These are phyloP conservation scores for Poeciliopsis turrubarensis DNA, from an alignment of 2,113 vertebrate genomes.

Conservation along the genomic window DNA sequence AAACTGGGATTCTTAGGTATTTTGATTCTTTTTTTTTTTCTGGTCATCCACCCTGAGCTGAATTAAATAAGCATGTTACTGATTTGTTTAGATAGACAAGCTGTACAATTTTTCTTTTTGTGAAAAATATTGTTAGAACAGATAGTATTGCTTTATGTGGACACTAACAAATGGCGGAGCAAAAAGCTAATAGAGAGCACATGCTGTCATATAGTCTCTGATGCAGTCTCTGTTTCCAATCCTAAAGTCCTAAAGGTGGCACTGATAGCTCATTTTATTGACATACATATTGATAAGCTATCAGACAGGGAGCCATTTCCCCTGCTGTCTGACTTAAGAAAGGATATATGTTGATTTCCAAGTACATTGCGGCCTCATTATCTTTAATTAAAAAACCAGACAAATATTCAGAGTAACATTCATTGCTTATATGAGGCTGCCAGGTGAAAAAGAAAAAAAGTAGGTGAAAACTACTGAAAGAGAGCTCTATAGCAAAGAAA, in stretches of 20 bases:
- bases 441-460: conserved; percentile 34
- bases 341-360: neutral
- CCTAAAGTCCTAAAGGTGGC: neutral
- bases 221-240: conserved; percentile 2
- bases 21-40: neutral
- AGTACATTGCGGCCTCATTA: neutral
- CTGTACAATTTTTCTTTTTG: neutral
- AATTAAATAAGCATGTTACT: neutral
- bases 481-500: conserved; percentile 37
- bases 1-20: neutral
- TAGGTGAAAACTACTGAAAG: conserved; percentile 46
- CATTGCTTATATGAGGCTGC: conserved; percentile 42
- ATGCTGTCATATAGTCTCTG: neutral
- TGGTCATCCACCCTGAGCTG: neutral
- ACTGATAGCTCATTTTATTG: neutral
- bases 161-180: neutral
- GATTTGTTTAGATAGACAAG: neutral
- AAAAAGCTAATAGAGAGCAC: neutral
- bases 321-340: neutral
- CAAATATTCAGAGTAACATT: neutral
- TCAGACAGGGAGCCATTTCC: conserved; percentile 9
- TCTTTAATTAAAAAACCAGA: conserved; percentile 9
- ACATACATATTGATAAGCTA: conserved; percentile 34
- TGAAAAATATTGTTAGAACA: neutral
- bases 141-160: neutral